Conservation (phyloP, 2,113 vertebrate species). For the Aythya baeri region DNA sequence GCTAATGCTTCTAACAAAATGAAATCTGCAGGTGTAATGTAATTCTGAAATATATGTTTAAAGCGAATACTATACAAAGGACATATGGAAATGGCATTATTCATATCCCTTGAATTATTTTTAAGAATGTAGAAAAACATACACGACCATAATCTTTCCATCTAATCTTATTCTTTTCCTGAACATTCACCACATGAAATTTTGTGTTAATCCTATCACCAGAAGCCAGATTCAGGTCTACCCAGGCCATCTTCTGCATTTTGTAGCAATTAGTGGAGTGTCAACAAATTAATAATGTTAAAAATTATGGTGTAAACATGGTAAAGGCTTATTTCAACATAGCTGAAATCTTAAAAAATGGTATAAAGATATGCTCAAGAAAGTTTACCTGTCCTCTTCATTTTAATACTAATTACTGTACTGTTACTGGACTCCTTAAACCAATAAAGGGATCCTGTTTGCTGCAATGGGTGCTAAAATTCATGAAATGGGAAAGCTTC, state of each 20-base stretch:
- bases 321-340: neutral
- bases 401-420: neutral
- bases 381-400: neutral
- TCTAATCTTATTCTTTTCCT: neutral
- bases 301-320: neutral
- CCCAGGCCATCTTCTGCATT: neutral
- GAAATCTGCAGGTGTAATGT: neutral
- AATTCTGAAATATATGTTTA: neutral
- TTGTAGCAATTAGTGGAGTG: neutral
- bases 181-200: neutral
- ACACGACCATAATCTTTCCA: neutral
- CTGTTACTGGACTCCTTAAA: neutral
- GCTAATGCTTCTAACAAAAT: neutral
- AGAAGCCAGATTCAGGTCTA: neutral
- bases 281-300: neutral
- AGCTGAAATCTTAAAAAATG: neutral
- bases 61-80: neutral
- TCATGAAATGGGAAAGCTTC: neutral
- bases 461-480: neutral
- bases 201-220: neutral
- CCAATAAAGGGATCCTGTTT: neutral
- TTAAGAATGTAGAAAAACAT: neutral
- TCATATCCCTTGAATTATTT: neutral
- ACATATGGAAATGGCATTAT: neutral
- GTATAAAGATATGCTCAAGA: neutral